Percentiles rank a stretch among this genome's conserved stretches.
Evolutionary conservation across 2,797 vertebrate genomes (phyloP).

Genomic region (Octomys mimax): DNA sequence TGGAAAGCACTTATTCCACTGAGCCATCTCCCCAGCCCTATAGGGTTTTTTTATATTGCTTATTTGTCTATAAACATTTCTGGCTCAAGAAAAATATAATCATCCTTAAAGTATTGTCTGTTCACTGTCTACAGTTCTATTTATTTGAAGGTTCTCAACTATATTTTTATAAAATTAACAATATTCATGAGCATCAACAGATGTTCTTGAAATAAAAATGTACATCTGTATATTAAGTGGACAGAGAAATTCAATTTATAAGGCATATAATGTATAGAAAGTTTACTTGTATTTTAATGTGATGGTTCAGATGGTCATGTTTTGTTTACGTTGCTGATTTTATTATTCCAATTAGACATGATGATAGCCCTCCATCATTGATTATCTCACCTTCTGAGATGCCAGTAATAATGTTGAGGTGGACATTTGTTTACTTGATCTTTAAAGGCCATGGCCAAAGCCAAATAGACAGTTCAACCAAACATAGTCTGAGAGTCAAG

Average conservation of each 20-base stretch:
- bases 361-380: neutral
- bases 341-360: neutral
- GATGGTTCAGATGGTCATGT: neutral
- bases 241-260: neutral
- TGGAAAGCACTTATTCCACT: too few relatives aligned
- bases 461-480: conserved; percentile 1
- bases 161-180: conserved; percentile 47
- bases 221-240: conserved; percentile 40
- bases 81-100: conserved; percentile 43
- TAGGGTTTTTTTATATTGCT: neutral
- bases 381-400: neutral
- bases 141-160: neutral
- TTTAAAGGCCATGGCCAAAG: neutral
- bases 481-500: neutral
- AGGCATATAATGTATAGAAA: neutral
- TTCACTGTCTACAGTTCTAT: neutral
- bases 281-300: neutral
- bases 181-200: conserved; percentile 25
- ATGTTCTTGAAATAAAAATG: conserved; percentile 3
- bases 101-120: conserved; percentile 17
- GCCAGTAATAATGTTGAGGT: neutral
- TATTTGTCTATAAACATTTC: conserved; percentile 10
- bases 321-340: neutral
- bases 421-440: neutral
- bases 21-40: neutral